Conservation (phyloP, 2,113 vertebrate species). For the Pleuronectes platessa region DNA sequence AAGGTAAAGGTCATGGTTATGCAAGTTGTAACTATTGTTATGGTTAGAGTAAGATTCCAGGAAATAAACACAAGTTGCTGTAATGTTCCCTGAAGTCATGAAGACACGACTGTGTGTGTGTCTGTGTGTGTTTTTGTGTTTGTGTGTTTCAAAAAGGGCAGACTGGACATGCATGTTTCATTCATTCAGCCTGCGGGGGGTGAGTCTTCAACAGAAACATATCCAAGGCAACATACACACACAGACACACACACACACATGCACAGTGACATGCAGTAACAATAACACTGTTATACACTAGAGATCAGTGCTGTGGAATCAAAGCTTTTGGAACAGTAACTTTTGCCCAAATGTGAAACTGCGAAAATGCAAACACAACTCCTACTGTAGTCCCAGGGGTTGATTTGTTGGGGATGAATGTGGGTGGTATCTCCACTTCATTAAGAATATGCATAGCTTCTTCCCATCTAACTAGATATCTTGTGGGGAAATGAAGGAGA, state of each 20-base stretch:
- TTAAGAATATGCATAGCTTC: slow-evolving; percentile 71
- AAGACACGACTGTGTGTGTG: background rate
- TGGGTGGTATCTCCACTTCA: slow-evolving; percentile 70
- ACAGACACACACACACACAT: slow-evolving; percentile 1
- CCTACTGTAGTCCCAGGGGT: slow-evolving; percentile 67
- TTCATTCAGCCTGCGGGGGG: slow-evolving; percentile 55
- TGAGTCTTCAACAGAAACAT: slow-evolving; percentile 26
- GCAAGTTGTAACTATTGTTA: too few species aligned
- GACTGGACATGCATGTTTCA: slow-evolving; percentile 73
- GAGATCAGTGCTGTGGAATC: slow-evolving; percentile 34
- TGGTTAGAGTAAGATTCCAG: too few species aligned
- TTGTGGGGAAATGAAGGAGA: slow-evolving; percentile 70
- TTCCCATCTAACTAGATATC: slow-evolving; percentile 71
- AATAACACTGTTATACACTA: background rate
- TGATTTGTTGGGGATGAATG: slow-evolving; percentile 71
- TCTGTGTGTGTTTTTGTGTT: slow-evolving; percentile 17
- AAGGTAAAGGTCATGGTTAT: too few species aligned
- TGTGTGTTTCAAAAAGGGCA: slow-evolving; percentile 56
- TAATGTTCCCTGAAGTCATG: too few species aligned
- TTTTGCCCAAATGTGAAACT: slow-evolving; percentile 61
- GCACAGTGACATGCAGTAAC: slow-evolving; percentile 4
- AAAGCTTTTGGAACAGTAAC: slow-evolving; percentile 56
- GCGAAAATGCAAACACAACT: slow-evolving; percentile 69
- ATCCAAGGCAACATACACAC: slow-evolving; percentile 31
- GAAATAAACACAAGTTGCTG: too few species aligned